Evolutionary conservation across 2,113 vertebrate species (phyloP).

Genomic region (Semnopithecus entellus): DNA sequence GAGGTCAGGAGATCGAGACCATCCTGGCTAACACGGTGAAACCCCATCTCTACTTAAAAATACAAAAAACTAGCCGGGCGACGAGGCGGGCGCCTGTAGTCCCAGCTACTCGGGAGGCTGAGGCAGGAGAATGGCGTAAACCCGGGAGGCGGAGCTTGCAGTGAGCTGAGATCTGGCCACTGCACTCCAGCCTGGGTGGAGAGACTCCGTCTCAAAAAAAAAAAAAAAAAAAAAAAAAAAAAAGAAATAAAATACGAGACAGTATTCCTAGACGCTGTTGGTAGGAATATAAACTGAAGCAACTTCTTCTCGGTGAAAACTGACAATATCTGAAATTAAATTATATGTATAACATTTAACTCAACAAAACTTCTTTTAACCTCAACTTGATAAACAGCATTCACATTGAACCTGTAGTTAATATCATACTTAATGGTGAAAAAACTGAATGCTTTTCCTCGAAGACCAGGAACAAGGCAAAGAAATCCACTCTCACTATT

Average conservation of each 20-base stretch:
- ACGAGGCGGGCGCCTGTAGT: too few species aligned
- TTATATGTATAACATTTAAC: background rate
- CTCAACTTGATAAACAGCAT: background rate
- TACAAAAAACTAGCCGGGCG: too few species aligned
- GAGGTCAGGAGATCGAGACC: too few species aligned
- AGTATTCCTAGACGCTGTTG: background rate
- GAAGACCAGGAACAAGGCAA: background rate
- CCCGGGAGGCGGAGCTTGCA: too few species aligned
- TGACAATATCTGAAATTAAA: background rate
- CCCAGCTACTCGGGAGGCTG: too few species aligned
- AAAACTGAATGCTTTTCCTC: background rate
- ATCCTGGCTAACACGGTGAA: too few species aligned
- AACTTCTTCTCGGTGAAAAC: slow-evolving; percentile 8
- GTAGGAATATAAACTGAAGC: background rate
- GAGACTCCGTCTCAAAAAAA: too few species aligned
- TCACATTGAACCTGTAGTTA: background rate
- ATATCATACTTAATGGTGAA: background rate
- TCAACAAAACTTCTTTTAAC: background rate
- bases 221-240: too few species aligned
- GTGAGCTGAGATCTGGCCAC: too few species aligned
- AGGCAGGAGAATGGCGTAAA: too few species aligned
- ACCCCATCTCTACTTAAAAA: too few species aligned
- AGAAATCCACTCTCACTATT: background rate
- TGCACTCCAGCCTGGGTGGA: too few species aligned
- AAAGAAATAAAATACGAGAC: background rate